phyloP scores from a whole-genome alignment of 1,140 invertebrate species.

The Wiebesia pumilae region DNA sequence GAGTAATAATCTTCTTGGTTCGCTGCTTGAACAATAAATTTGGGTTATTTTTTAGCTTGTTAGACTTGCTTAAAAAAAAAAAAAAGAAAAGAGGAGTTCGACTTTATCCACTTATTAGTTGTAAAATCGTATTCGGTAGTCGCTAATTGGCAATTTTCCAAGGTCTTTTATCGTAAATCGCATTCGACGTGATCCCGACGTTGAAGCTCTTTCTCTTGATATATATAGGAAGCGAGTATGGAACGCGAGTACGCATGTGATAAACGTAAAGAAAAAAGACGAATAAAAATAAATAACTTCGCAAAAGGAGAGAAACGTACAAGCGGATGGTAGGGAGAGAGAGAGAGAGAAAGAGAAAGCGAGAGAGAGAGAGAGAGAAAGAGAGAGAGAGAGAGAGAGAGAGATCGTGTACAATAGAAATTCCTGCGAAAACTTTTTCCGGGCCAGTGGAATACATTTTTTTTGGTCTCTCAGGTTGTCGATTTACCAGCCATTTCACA shows the following conservation, averaged over 20 bases:
- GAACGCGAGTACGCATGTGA: constrained; percentile 38
- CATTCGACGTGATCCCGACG: constrained; percentile 41
- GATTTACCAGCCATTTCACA: not conserved
- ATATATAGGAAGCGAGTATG: not conserved
- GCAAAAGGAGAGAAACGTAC: constrained; percentile 15
- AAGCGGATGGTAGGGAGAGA: not conserved
- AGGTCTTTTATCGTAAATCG: constrained; percentile 48
- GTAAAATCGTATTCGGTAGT: constrained; percentile 39
- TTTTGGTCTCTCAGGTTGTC: constrained; percentile 9
- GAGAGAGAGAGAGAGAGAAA: no score
- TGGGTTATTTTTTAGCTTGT: constrained; percentile 11
- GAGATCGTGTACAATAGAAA: constrained; percentile 33
- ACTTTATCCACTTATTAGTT: constrained; percentile 39
- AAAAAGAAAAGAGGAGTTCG: not conserved
- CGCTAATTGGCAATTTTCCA: constrained; percentile 48
- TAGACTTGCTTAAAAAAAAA: not conserved
- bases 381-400: not conserved
- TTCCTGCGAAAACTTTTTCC: constrained; percentile 38
- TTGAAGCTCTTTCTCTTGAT: constrained; percentile 17
- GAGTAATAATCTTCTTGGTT: not conserved
- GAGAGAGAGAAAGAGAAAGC: no score
- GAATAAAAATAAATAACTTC: constrained; percentile 39
- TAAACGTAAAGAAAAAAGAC: constrained; percentile 33
- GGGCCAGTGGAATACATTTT: constrained; percentile 9
- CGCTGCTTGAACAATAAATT: not conserved